Percentiles rank a stretch among this genome's conserved stretches.
phyloP scores from a whole-genome alignment of 2,113 vertebrate genomes.

The Camarhynchus parvulus region DNA sequence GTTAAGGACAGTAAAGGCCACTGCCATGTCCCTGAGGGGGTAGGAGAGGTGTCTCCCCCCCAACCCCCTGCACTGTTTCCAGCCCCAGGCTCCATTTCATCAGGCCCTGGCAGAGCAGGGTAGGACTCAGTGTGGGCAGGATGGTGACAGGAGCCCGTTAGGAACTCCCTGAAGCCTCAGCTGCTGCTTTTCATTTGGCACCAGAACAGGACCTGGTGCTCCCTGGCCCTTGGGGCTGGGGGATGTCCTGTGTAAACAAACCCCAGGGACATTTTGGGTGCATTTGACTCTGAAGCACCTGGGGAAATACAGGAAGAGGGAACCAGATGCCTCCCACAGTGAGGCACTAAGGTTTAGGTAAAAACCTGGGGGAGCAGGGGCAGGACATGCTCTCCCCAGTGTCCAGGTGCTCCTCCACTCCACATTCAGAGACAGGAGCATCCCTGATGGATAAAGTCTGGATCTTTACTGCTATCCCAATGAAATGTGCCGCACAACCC shows the following conservation, averaged over 20 bases:
- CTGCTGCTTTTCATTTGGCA: constrained; percentile 2
- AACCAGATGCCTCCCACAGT: not conserved
- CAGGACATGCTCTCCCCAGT: not conserved
- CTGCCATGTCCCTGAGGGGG: not conserved
- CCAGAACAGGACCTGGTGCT: not conserved
- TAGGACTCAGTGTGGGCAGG: not conserved
- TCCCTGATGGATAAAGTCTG: not conserved
- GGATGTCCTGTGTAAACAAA: accelerated
- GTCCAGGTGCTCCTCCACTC: not conserved
- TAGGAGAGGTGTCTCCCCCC: not conserved
- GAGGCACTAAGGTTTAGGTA: not conserved
- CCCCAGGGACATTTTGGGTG: not conserved
- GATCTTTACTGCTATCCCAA: not conserved
- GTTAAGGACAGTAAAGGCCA: not conserved
- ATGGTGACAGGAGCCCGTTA: not conserved
- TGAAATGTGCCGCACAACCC: not conserved
- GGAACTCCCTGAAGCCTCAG: not conserved
- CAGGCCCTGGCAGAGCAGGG: not conserved
- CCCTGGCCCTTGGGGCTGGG: not conserved
- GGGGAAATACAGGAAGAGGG: not conserved
- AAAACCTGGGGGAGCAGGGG: not conserved
- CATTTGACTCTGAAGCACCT: not conserved
- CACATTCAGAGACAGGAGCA: not conserved
- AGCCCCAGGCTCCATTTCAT: not conserved
- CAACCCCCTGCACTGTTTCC: not conserved